Evolutionary conservation across 2,113 vertebrate genomes (phyloP), one percentile per base, ranked within the genome.

Genomic region (Nothoprocta perdicaria): DNA sequence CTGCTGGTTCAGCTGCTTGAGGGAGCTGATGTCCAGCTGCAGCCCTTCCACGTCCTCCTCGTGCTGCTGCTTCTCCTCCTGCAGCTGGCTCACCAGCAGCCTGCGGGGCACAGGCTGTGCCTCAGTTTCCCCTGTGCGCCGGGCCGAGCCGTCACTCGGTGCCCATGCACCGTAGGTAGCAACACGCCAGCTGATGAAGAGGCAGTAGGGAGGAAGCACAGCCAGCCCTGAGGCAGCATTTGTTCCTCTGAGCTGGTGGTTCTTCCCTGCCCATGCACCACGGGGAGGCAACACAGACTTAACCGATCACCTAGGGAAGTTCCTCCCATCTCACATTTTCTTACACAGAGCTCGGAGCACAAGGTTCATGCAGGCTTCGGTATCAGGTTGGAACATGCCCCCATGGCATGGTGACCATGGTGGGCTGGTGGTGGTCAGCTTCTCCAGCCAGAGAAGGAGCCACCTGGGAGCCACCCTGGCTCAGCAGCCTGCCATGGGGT

Each of bases 51-150:
- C 27, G 83, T 98, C 97, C 55, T 97, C 91, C 90, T 98, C 92
- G 5, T 94, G 92, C 90, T 97, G 97, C 61, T 78, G 73, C 85
- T 91, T 95, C 93, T 98, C 97, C 86, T 94, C 93, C 35, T 73
- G 90, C 66, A 98, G 93, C 94, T 98, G 98, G 33, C 66, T 95
- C 84, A 95, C 96, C 94, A 98, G 87, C 80, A 98, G 94, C 93
- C 98, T 98, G 89, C 35, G 3, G 12, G 69, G 45, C 31, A 31
- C 17, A n/a, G 1, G 45, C 45, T 7, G 8, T 18, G 45, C 45
- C 45, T 46, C 45, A 46, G 45, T 19, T 46, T 46, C 45, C 45
- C 41, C 45, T 18, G 18, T 46, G 45, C 77, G 75, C 43, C 9
- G 17, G 41, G 8, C 38, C 16, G 17, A 41, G 27, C 48, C 40